Percentiles rank a stretch among this genome's conserved stretches.
phyloP scores from a whole-genome alignment of 2,888 invertebrate species.

The Synergus umbraculus region DNA sequence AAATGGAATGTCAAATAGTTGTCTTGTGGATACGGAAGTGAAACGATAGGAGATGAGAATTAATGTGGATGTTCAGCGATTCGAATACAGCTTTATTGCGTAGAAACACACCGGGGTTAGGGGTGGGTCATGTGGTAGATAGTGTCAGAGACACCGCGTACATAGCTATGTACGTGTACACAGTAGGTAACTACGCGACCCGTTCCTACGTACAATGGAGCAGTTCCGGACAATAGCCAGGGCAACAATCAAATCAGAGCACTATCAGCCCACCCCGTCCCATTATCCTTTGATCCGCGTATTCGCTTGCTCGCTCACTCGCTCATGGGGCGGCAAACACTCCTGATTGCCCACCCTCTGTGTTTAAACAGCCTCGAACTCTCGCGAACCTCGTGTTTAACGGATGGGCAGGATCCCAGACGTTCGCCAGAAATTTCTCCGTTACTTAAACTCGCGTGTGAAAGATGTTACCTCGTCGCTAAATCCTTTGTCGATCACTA shows the following conservation, averaged over 20 bases:
- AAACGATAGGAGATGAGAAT: slow-evolving; percentile 34
- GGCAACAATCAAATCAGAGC: slow-evolving; percentile 76
- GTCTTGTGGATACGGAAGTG: slow-evolving; percentile 32
- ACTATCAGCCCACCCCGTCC: slow-evolving; percentile 70
- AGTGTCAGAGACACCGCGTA: slow-evolving; percentile 44
- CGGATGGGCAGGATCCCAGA: slow-evolving; percentile 52
- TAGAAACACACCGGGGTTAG: background rate
- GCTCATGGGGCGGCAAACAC: slow-evolving; percentile 74
- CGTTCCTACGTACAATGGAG: slow-evolving; percentile 64
- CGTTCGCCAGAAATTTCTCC: slow-evolving; percentile 39
- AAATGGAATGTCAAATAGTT: slow-evolving; percentile 17
- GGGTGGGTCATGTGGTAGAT: slow-evolving; percentile 31
- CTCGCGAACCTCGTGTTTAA: slow-evolving; percentile 55
- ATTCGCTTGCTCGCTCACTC: slow-evolving; percentile 63
- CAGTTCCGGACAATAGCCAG: slow-evolving; percentile 74
- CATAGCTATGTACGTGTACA: slow-evolving; percentile 27
- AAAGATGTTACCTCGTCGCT: slow-evolving; percentile 2
- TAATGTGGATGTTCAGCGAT: slow-evolving; percentile 6
- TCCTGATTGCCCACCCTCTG: slow-evolving; percentile 75
- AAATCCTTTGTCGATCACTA: slow-evolving; percentile 14
- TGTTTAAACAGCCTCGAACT: slow-evolving; percentile 59
- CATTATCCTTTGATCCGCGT: slow-evolving; percentile 70
- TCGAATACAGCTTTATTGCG: slow-evolving; percentile 34
- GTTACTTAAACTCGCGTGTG: slow-evolving; percentile 12
- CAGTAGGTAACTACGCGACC: slow-evolving; percentile 37